Conservation (phyloP, 92 coral and sea anemone genomes). For the Epizoanthus illoricatus region DNA sequence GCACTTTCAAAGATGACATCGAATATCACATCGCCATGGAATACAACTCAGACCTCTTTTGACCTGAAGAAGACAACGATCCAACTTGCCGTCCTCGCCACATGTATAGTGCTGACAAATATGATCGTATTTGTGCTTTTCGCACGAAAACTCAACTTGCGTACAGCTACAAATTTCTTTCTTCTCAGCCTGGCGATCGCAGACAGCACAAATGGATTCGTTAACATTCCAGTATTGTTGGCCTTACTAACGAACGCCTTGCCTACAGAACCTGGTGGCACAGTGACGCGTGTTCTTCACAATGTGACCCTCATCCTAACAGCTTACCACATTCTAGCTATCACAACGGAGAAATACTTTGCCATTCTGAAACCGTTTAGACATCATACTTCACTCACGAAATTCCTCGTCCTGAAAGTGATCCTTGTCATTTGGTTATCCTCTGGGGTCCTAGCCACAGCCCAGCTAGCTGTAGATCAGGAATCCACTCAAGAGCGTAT, state of each 20-base stretch:
- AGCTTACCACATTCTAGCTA: constrained; percentile 22
- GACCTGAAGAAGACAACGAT: too few relatives aligned
- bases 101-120: neutral
- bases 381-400: constrained; percentile 1
- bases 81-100: too few relatives aligned
- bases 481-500: neutral
- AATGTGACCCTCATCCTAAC: constrained; percentile 22
- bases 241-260: neutral
- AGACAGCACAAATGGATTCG: constrained; percentile 16
- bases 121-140: constrained; percentile 19
- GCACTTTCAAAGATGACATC: too few relatives aligned
- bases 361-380: constrained; percentile 25
- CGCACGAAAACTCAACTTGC: constrained; percentile 20
- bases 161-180: constrained; percentile 33
- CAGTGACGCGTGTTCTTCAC: neutral
- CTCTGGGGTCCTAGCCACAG: neutral
- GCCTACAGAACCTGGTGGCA: neutral
- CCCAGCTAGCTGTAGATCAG: neutral
- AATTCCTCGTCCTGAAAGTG: constrained; percentile 8
- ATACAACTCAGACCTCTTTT: too few relatives aligned
- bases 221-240: constrained; percentile 23
- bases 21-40: too few relatives aligned
- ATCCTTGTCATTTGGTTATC: constrained; percentile 10
- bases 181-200: constrained; percentile 30
- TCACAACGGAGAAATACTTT: constrained; percentile 32